These are phyloP conservation scores for Oncorhynchus masou DNA, from an alignment of 2,113 vertebrate genomes.

Conservation along the genomic window DNA sequence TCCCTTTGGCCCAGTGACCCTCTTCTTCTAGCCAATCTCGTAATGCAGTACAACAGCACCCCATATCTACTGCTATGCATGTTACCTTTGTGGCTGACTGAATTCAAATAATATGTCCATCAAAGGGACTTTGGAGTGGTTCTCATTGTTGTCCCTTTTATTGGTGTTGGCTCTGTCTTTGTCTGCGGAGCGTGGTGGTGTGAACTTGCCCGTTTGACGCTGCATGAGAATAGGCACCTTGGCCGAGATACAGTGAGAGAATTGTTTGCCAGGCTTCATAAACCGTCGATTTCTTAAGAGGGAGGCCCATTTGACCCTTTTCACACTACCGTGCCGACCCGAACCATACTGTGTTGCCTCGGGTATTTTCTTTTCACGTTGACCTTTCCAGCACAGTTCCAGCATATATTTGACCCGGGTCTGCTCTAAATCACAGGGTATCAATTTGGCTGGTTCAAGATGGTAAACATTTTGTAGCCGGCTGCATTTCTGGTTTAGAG, in stretches of 20 bases:
- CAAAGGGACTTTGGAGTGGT: conserved; percentile 27
- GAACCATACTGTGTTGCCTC: too few species aligned
- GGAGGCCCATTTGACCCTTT: not conserved
- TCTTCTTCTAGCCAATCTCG: conserved; percentile 18
- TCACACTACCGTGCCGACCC: not conserved
- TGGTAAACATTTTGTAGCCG: too few species aligned
- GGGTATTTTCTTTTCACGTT: too few species aligned
- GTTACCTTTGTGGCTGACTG: conserved; percentile 10
- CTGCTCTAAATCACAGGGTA: too few species aligned
- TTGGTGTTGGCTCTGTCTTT: conserved; percentile 42
- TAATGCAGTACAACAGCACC: not conserved
- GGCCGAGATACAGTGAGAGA: conserved; percentile 24
- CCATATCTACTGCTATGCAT: not conserved
- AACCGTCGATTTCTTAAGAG: not conserved
- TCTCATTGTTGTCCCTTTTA: conserved; percentile 50
- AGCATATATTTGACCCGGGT: not conserved
- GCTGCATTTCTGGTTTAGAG: too few species aligned
- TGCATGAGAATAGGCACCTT: conserved; percentile 60
- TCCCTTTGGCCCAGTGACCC: conserved; percentile 22
- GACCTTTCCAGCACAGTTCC: too few species aligned
- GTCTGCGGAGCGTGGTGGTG: conserved; percentile 40
- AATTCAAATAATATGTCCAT: conserved; percentile 32
- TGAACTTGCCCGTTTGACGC: conserved; percentile 54
- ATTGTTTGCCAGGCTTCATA: conserved; percentile 23
- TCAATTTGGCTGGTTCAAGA: too few species aligned